phyloP scores from a whole-genome alignment of 1,140 invertebrate species.

The Teleogryllus occipitalis region DNA sequence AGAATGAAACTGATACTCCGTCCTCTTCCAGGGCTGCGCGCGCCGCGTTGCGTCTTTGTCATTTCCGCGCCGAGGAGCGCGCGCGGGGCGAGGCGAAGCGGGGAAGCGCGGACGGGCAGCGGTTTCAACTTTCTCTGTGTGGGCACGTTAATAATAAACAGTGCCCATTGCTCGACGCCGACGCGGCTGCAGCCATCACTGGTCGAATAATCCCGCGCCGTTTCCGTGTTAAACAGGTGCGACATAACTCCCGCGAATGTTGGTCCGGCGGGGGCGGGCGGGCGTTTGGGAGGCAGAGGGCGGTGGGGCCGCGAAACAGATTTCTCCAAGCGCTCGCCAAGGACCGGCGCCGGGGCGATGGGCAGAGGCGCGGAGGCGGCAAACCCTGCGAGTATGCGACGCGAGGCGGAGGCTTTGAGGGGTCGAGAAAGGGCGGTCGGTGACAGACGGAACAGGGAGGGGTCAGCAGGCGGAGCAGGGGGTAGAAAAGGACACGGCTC shows the following conservation, averaged over 20 bases:
- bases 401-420: too few relatives aligned
- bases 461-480: too few relatives aligned
- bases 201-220: neutral
- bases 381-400: too few relatives aligned
- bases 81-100: neutral
- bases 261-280: neutral
- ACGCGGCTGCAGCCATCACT: neutral
- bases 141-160: neutral
- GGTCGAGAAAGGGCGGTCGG: too few relatives aligned
- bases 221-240: neutral
- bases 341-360: too few relatives aligned
- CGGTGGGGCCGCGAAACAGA: too few relatives aligned
- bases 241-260: neutral
- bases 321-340: too few relatives aligned
- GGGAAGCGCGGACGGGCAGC: neutral
- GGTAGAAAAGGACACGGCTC: too few relatives aligned
- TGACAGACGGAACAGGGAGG: too few relatives aligned
- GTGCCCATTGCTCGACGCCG: neutral
- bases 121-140: neutral
- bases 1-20: neutral
- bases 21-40: neutral
- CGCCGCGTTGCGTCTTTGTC: neutral
- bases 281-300: too few relatives aligned
- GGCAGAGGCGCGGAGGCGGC: too few relatives aligned
- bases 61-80: neutral